Percentiles rank a stretch among this genome's conserved stretches.
Conservation (phyloP, 2,113 vertebrate genomes). For the Suncus etruscus region DNA sequence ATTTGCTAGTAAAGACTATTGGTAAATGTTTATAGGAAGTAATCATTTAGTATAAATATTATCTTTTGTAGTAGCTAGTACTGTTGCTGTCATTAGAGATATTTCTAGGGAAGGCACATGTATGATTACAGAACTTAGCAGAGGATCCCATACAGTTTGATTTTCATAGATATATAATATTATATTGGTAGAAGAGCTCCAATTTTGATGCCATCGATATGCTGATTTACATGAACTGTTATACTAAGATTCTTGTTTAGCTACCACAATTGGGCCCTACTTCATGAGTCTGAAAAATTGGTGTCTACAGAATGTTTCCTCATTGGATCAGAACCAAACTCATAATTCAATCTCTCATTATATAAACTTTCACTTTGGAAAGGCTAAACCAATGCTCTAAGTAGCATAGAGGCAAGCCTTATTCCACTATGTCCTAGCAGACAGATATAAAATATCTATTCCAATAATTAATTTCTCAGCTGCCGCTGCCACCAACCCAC, state of each 20-base stretch:
- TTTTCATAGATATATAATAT: not conserved
- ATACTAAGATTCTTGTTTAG: not conserved
- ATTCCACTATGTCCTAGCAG: slow-evolving; percentile 69
- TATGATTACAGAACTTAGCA: not conserved
- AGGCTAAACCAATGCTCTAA: slow-evolving; percentile 42
- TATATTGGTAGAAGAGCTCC: not conserved
- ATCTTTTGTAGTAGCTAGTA: not conserved
- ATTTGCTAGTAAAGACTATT: not conserved
- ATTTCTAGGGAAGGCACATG: not conserved
- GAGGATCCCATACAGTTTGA: not conserved
- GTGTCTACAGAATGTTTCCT: too few relatives aligned
- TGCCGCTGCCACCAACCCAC: slow-evolving; percentile 68
- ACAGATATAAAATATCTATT: slow-evolving; percentile 74
- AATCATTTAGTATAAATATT: not conserved
- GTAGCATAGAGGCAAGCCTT: slow-evolving; percentile 75
- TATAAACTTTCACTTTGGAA: slow-evolving; percentile 80
- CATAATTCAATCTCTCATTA: slow-evolving; percentile 72
- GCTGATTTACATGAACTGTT: not conserved
- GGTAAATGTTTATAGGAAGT: not conserved
- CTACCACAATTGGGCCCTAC: not conserved
- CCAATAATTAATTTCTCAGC: slow-evolving; percentile 83
- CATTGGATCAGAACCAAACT: not conserved
- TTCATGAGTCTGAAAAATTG: too few relatives aligned
- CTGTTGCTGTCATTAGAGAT: not conserved
- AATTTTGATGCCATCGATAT: not conserved